Conservation (phyloP, 2,888 invertebrate genomes). For the Leptinotarsa haldemani region DNA sequence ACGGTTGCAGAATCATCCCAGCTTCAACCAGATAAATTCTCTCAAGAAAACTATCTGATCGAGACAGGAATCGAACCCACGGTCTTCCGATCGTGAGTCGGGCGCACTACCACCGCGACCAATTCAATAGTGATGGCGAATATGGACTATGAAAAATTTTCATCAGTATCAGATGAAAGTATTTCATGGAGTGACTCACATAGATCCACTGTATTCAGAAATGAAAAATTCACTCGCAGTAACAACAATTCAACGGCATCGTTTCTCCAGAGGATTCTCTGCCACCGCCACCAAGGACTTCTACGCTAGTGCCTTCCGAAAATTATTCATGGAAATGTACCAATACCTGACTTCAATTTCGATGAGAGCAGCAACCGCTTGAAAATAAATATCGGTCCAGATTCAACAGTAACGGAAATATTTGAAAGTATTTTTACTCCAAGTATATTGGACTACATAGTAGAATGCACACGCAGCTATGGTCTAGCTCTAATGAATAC, state of each 20-base stretch:
- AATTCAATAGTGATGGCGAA: no score
- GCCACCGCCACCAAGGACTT: background rate
- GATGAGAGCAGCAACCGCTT: constrained; percentile 3
- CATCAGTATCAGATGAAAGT: no score
- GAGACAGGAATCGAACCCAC: no score
- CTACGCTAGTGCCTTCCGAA: background rate
- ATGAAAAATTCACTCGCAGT: constrained; percentile 18
- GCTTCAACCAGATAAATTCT: no score
- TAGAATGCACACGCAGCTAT: constrained; percentile 31
- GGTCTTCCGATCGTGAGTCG: no score
- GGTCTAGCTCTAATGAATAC: constrained; percentile 22
- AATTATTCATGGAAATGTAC: constrained; percentile 11
- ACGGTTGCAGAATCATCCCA: no score
- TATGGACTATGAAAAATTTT: no score
- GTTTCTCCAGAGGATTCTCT: constrained; percentile 1
- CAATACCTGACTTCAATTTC: constrained; percentile 8
- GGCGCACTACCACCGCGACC: no score
- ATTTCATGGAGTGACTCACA: no score
- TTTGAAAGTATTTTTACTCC: constrained; percentile 25
- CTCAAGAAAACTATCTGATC: no score
- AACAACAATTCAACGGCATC: constrained; percentile 4
- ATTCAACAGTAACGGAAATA: constrained; percentile 2
- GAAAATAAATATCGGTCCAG: constrained; percentile 10
- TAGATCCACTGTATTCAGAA: constrained; percentile 3
- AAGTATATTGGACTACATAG: constrained; percentile 24